Conservation (phyloP, 23 tunicate species). For the Ciona savignyi region DNA sequence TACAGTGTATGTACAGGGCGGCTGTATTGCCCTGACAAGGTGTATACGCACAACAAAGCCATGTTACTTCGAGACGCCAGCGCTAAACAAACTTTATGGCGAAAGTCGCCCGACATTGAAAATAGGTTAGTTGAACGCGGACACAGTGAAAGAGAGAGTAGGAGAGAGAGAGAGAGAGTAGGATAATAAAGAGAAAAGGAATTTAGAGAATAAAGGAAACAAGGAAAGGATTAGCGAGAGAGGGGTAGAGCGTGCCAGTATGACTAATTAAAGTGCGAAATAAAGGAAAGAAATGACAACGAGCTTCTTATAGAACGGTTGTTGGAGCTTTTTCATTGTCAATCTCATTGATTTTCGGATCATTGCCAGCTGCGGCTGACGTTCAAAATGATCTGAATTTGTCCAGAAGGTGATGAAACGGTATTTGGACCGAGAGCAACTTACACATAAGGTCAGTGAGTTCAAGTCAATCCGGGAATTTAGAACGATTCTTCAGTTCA, state of each 20-base stretch:
- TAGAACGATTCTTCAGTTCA: too few species aligned
- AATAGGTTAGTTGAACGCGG: not conserved
- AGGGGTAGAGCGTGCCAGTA: not conserved
- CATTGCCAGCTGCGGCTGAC: not conserved
- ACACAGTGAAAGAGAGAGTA: not conserved
- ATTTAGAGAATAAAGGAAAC: not conserved
- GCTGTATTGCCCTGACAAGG: not conserved
- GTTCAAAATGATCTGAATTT: too few species aligned
- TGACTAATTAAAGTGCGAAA: conserved; percentile 1
- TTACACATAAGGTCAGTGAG: too few species aligned
- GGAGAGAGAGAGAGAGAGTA: not conserved
- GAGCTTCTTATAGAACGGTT: not conserved
- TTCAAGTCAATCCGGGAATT: too few species aligned
- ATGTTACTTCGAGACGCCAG: not conserved
- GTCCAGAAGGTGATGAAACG: too few species aligned
- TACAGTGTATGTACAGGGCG: not conserved
- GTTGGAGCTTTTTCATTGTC: too few species aligned
- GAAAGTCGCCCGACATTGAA: not conserved
- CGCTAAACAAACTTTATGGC: conserved; percentile 1
- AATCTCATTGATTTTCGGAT: too few species aligned
- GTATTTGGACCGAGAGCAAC: too few species aligned
- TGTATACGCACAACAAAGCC: not conserved
- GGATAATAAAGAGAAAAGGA: not conserved
- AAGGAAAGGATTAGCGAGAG: not conserved
- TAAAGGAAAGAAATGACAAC: not conserved